Conservation (phyloP, 2,113 vertebrate species). For the Notothenia rossii region DNA sequence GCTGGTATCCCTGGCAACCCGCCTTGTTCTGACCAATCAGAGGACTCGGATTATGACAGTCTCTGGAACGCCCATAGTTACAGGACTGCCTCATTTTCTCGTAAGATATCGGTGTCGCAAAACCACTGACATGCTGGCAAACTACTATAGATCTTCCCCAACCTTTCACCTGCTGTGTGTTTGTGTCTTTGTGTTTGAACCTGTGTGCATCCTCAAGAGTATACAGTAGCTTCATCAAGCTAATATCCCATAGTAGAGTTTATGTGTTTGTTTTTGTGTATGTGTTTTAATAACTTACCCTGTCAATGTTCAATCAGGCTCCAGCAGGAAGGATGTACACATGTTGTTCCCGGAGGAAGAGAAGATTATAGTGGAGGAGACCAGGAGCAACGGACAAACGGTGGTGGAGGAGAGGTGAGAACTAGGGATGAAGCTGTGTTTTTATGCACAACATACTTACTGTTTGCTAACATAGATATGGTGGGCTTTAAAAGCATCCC, state of each 20-base stretch:
- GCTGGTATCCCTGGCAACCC: constrained; percentile 90
- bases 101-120: constrained; percentile 87
- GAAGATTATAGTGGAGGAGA: constrained; percentile 98
- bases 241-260: neutral
- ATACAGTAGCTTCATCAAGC: neutral
- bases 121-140: neutral
- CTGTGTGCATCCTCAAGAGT: neutral
- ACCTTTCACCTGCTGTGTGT: constrained; percentile 7
- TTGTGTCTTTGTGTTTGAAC: constrained; percentile 1
- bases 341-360: constrained; percentile 98
- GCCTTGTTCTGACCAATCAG: constrained; percentile 94
- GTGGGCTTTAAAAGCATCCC: rapidly evolving
- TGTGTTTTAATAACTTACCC: neutral
- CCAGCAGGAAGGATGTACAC: constrained; percentile 94
- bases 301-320: constrained; percentile 80
- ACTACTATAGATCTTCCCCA: neutral
- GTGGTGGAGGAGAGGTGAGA: constrained; percentile 97
- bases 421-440: neutral
- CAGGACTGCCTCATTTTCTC: constrained; percentile 95
- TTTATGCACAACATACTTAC: neutral
- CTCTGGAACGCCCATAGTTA: constrained; percentile 98
- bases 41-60: constrained; percentile 99
- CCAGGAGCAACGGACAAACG: constrained; percentile 96
- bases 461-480: neutral
- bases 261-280: constrained; percentile 4